Conservation (phyloP, 2,888 invertebrate genomes). For the Andrena fulva region DNA sequence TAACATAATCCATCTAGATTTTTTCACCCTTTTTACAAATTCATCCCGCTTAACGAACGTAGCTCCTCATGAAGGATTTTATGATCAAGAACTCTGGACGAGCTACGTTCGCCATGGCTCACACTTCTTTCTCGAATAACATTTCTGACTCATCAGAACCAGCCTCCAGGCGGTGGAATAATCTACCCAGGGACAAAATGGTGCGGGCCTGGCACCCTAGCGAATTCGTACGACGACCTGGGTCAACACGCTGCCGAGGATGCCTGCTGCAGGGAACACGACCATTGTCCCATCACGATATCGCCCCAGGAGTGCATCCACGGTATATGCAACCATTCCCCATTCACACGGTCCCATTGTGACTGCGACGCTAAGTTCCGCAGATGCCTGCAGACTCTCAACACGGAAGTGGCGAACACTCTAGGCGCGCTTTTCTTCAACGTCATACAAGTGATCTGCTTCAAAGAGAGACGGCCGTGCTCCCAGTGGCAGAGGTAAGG, state of each 20-base stretch:
- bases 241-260: conserved; percentile 89
- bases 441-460: conserved; percentile 90
- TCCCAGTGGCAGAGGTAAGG: conserved; percentile 88
- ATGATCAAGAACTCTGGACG: not conserved
- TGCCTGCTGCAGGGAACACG: conserved; percentile 91
- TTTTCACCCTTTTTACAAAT: not conserved
- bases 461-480: conserved; percentile 88
- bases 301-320: conserved; percentile 87
- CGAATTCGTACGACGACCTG: conserved; percentile 88
- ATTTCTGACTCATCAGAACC: conserved; percentile 66
- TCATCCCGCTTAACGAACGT: not conserved
- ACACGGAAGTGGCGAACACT: conserved; percentile 89
- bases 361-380: conserved; percentile 91
- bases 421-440: conserved; percentile 92
- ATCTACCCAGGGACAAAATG: conserved; percentile 90
- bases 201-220: conserved; percentile 91
- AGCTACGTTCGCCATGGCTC: not conserved
- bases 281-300: conserved; percentile 89
- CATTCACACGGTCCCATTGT: conserved; percentile 90
- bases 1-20: not conserved
- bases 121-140: not conserved
- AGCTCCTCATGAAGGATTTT: not conserved
- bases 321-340: conserved; percentile 89
- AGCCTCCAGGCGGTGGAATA: conserved; percentile 76
- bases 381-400: conserved; percentile 88